Evolutionary conservation across 2,888 invertebrate genomes (phyloP), one percentile per base, ranked within the genome.

Genomic region (Thereva nobilitata): DNA sequence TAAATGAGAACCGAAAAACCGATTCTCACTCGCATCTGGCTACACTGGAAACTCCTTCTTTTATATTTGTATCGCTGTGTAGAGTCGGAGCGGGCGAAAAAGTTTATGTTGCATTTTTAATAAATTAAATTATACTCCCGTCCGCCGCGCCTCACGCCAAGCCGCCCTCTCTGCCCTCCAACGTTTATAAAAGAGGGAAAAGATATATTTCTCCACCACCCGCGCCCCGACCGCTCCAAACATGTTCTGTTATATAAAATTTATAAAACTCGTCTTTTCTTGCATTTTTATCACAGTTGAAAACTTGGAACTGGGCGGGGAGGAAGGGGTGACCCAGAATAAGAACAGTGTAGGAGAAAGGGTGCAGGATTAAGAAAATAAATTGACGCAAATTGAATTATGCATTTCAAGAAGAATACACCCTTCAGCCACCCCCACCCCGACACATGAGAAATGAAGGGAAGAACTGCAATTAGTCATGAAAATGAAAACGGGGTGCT

Each of bases 61-160:
- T 7, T 7, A 12, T 49, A 49, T 10, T 38, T 53, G 38, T 53
- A 53, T 53, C 6, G n/a, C 8, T 53, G 23, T 53, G 47, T 10
- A 59, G 12, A 59, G 10, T 9, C 23, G 50, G 40, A 47, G 35
- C 42, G 44, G 50, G 42, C n/a, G 50, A 50, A 50, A 61, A 61
- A 61, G 61, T 61, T 61, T 61, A 61, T 61, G 61, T 61, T 61
- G 61, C 61, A 61, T 61, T 61, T 61, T 61, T 61, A 61, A 61
- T 61, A 61, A 61, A 61, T 61, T 61, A 61, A 61, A 61, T 61
- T 61, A 61, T 61, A 10, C 41, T 42, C 59, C 59, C 40, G 57
- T 7, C 23, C 34, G 40, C 41, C 61, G 9, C 37, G 12, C 61
- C 61, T 50, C 10, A 5, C n/a, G 12, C 42, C 61, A 23, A 40